Evolutionary conservation across 2,888 invertebrate genomes (phyloP).

Genomic region (Oegoconia quadripuncta): DNA sequence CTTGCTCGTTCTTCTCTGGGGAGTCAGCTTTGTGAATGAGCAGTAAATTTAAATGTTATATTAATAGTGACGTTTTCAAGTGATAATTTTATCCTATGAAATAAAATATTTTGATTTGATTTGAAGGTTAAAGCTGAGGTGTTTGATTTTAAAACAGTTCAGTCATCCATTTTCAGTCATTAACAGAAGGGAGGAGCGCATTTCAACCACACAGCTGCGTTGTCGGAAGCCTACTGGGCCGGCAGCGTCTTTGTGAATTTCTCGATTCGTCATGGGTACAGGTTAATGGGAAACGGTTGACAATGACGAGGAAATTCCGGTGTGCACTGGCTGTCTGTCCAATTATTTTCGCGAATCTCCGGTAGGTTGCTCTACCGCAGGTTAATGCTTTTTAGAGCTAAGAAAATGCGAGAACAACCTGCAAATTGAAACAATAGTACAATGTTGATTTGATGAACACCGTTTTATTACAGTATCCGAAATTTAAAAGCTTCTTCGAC

Average conservation of each 20-base stretch:
- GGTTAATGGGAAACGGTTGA: conserved; percentile 51
- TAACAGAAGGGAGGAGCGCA: conserved; percentile 18
- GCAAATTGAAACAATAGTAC: no score
- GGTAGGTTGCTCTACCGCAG: conserved; percentile 24
- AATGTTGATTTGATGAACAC: no score
- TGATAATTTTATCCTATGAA: no score
- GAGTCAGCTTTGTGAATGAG: no score
- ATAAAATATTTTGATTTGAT: no score
- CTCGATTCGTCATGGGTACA: conserved; percentile 49
- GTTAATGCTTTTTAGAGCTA: conserved; percentile 1
- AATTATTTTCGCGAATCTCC: conserved; percentile 56
- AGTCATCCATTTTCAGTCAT: conserved; percentile 24
- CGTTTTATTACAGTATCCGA: background rate
- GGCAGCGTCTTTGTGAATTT: conserved; percentile 44
- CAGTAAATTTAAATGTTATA: no score
- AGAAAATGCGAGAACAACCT: no score
- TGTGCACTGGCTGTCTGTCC: conserved; percentile 45
- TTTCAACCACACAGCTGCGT: background rate
- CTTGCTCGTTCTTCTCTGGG: no score
- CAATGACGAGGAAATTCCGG: conserved; percentile 64
- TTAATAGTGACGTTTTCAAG: no score
- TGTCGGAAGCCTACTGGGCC: conserved; percentile 25
- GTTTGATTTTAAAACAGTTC: conserved; percentile 11
- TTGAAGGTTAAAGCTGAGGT: no score
- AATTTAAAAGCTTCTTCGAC: no score